A percentile compares a stretch with the other conserved stretches of the same genome.
Conservation (phyloP, 2,113 vertebrate genomes). For the Esox niger region DNA sequence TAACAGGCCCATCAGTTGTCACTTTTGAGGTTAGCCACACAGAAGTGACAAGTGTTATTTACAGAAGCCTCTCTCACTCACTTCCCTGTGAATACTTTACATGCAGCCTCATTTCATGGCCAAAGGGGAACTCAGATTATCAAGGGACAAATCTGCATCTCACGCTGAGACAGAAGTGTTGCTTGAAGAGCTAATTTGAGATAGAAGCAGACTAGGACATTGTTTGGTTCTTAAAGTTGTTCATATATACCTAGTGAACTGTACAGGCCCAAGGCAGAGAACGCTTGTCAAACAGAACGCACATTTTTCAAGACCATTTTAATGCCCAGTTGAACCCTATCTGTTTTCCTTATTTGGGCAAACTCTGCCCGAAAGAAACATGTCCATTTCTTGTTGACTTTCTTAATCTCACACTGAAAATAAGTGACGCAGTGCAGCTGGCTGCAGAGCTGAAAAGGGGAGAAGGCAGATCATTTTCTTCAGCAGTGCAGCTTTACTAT, state of each 20-base stretch:
- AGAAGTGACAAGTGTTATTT: neutral
- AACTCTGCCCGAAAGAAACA: neutral
- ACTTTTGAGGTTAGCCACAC: no score
- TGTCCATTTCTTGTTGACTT: conserved; percentile 20
- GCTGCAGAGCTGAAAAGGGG: conserved; percentile 24
- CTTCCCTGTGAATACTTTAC: conserved; percentile 36
- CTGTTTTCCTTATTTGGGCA: neutral
- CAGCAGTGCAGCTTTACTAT: conserved; percentile 36
- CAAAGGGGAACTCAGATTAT: conserved; percentile 41
- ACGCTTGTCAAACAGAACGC: neutral
- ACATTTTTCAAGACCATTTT: neutral
- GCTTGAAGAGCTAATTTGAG: no score
- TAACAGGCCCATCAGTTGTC: no score
- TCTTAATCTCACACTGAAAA: conserved; percentile 22
- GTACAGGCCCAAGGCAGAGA: no score
- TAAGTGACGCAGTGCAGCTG: conserved; percentile 49
- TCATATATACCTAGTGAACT: no score
- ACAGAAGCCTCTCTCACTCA: conserved; percentile 13
- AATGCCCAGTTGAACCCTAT: neutral
- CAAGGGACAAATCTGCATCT: neutral
- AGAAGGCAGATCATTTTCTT: conserved; percentile 34
- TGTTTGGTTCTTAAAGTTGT: no score
- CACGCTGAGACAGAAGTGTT: neutral
- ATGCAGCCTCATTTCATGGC: conserved; percentile 23
- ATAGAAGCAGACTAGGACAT: no score